Evolutionary conservation across 1,140 invertebrate genomes (phyloP).

Genomic region (Streblospio benedicti): DNA sequence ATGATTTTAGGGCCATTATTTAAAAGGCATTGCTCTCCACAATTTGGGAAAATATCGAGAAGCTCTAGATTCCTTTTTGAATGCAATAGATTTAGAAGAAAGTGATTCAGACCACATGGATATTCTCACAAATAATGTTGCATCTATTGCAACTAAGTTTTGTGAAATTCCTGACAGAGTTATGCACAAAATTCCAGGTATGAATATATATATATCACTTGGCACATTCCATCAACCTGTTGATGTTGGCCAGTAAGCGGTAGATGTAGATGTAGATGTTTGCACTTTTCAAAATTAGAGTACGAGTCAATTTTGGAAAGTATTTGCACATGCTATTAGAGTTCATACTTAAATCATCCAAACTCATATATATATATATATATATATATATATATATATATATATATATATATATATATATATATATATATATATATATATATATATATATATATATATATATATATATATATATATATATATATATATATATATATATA

Average conservation of each 20-base stretch:
- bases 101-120: slow-evolving; percentile 29
- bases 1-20: slow-evolving; percentile 28
- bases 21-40: slow-evolving; percentile 28
- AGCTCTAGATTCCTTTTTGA: slow-evolving; percentile 31
- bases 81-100: slow-evolving; percentile 31
- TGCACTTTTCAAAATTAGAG: neutral
- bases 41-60: slow-evolving; percentile 28
- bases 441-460: no score
- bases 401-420: no score
- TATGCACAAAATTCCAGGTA: neutral
- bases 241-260: neutral
- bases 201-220: no score
- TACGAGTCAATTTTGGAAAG: neutral
- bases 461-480: no score
- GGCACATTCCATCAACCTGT: no score
- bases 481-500: no score
- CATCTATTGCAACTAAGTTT: slow-evolving; percentile 24
- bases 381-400: no score
- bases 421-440: no score
- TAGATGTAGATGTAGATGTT: neutral
- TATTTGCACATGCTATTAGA: neutral
- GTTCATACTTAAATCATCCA: neutral
- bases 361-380: neutral
- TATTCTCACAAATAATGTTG: slow-evolving; percentile 33
- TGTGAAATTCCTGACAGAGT: slow-evolving; percentile 19